Evolutionary conservation across 2,113 vertebrate genomes (phyloP).

Genomic region (Jaculus jaculus): DNA sequence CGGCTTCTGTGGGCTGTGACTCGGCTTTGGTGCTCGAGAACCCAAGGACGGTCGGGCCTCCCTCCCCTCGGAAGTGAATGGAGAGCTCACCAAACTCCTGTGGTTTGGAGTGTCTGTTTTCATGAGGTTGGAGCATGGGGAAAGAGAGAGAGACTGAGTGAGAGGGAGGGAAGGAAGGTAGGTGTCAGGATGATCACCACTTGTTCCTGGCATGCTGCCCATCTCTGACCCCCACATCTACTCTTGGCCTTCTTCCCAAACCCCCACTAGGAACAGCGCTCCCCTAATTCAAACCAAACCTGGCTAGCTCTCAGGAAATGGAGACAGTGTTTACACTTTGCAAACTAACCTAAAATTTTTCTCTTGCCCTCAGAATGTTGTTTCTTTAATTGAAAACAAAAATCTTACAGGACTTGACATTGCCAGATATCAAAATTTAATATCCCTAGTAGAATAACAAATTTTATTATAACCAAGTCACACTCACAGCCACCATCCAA

Average conservation of each 20-base stretch:
- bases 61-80: neutral
- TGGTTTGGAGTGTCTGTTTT: neutral
- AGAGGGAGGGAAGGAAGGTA: neutral
- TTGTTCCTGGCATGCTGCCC: neutral
- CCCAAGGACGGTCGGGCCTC: neutral
- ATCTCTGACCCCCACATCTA: neutral
- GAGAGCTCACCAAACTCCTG: neutral
- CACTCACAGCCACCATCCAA: neutral
- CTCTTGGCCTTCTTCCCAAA: neutral
- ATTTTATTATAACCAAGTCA: neutral
- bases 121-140: neutral
- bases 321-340: neutral
- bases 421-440: neutral
- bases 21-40: neutral
- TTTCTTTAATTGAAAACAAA: neutral
- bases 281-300: neutral
- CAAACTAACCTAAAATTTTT: neutral
- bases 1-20: neutral
- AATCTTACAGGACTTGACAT: neutral
- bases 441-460: neutral
- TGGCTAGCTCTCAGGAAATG: neutral
- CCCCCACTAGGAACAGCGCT: neutral
- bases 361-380: neutral
- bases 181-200: neutral
- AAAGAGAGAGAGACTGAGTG: too few species aligned